Evolutionary conservation across 37 sponge, comb jelly and placozoan species (phyloP).

Genomic region (Eunapius fragilis): DNA sequence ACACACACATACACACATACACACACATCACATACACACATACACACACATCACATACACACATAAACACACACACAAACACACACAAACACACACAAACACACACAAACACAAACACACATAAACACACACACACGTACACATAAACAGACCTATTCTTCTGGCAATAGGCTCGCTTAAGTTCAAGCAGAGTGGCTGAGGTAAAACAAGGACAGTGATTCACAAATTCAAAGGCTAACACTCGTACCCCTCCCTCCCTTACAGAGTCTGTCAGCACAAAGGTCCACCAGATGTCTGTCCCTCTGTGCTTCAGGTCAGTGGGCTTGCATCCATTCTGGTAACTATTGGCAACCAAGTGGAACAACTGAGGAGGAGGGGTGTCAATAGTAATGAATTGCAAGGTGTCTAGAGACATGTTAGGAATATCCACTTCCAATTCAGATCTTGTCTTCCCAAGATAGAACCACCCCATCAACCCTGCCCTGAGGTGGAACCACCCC

Average conservation of each 20-base stretch:
- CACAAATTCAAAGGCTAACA: not conserved
- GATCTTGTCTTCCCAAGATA: too few relatives aligned
- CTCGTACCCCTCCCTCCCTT: slow-evolving; percentile 2
- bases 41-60: not conserved
- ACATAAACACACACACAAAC: not conserved
- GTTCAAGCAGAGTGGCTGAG: too few relatives aligned
- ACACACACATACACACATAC: not conserved
- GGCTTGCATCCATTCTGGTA: slow-evolving; percentile 45
- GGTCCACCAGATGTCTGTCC: slow-evolving; percentile 71
- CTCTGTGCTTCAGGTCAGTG: slow-evolving; percentile 59
- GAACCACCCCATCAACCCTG: too few relatives aligned
- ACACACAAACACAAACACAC: not conserved
- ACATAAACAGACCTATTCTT: not conserved
- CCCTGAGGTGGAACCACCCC: too few relatives aligned
- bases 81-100: not conserved
- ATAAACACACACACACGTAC: not conserved
- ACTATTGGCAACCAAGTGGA: slow-evolving; percentile 69
- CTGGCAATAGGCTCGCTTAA: not conserved
- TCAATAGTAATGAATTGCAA: not conserved
- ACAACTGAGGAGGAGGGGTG: slow-evolving; percentile 35
- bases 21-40: not conserved
- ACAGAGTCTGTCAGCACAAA: slow-evolving; percentile 54
- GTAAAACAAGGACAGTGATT: slow-evolving; percentile 26
- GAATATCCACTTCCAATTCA: too few relatives aligned
- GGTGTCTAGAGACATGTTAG: too few relatives aligned